A percentile compares a stretch with the other conserved stretches of the same genome.
These are phyloP conservation scores for Argentina silus DNA, from an alignment of 2,797 vertebrate species.

Conservation along the genomic window DNA sequence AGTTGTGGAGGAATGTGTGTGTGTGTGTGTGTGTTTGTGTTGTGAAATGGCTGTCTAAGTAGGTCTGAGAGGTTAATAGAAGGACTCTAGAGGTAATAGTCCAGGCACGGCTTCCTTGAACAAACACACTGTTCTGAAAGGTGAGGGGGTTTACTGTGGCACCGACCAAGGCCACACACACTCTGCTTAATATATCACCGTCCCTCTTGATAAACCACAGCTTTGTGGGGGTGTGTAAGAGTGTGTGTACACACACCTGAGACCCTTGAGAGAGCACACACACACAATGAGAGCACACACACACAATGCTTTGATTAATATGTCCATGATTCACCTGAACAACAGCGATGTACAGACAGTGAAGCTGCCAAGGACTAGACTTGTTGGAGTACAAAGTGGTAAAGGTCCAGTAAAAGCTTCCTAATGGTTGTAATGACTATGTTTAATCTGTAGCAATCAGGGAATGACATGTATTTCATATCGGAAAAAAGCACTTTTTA, in stretches of 20 bases:
- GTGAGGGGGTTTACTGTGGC: conserved; percentile 57
- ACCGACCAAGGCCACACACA: conserved; percentile 32
- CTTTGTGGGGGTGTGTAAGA: not conserved
- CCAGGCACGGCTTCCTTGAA: conserved; percentile 47
- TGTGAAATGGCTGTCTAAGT: conserved; percentile 55
- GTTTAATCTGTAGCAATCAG: too few species aligned
- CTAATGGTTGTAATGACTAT: too few species aligned
- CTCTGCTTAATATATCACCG: not conserved
- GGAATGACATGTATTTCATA: too few species aligned
- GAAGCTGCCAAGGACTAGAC: not conserved
- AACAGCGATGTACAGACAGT: too few species aligned
- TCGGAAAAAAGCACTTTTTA: too few species aligned
- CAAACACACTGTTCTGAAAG: conserved; percentile 59
- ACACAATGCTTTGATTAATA: conserved; percentile 12
- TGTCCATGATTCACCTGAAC: not conserved
- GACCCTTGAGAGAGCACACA: not conserved
- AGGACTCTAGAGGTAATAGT: conserved; percentile 60
- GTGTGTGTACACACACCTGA: conserved; percentile 6
- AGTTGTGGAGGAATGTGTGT: conserved; percentile 38
- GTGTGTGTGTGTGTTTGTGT: conserved; percentile 57
- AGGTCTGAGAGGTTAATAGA: conserved; percentile 57
- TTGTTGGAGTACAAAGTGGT: not conserved
- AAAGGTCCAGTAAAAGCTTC: not conserved
- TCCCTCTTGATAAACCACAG: not conserved
- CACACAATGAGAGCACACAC: not conserved